These are phyloP conservation scores for Clepsis dumicolana DNA, from an alignment of 2,888 invertebrate genomes.

Conservation along the genomic window DNA sequence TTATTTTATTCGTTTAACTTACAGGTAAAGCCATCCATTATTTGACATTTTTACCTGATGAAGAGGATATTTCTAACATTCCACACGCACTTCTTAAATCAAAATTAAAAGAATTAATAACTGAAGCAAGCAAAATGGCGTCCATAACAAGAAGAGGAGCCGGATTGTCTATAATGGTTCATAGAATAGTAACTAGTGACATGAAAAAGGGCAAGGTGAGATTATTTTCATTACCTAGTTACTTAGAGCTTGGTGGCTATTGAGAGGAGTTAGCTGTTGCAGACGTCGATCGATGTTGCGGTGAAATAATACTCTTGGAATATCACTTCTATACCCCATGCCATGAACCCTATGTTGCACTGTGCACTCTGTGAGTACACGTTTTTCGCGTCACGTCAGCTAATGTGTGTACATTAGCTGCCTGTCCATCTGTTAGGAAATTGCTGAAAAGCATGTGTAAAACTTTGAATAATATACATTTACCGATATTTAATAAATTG, in stretches of 20 bases:
- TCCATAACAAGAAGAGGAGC: constrained; percentile 92
- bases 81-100: constrained; percentile 68
- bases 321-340: too few relatives aligned
- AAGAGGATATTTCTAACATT: constrained; percentile 66
- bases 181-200: constrained; percentile 90
- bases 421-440: too few relatives aligned
- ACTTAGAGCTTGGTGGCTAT: not conserved
- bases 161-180: constrained; percentile 92
- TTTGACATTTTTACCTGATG: constrained; percentile 68
- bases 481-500: too few relatives aligned
- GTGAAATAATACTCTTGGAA: too few relatives aligned
- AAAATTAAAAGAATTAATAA: constrained; percentile 77
- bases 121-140: constrained; percentile 72
- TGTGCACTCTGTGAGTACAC: too few relatives aligned
- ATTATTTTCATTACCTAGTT: not conserved
- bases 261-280: too few relatives aligned
- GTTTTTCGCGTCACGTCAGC: too few relatives aligned
- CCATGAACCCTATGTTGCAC: too few relatives aligned
- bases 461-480: too few relatives aligned
- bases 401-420: too few relatives aligned
- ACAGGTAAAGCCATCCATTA: constrained; percentile 81
- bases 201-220: constrained; percentile 81
- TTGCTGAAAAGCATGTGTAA: too few relatives aligned
- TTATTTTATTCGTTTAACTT: constrained; percentile 42
- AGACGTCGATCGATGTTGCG: too few relatives aligned